Base-by-base conservation (phyloP, 1,140 invertebrate species). In the Atta texana region DNA sequence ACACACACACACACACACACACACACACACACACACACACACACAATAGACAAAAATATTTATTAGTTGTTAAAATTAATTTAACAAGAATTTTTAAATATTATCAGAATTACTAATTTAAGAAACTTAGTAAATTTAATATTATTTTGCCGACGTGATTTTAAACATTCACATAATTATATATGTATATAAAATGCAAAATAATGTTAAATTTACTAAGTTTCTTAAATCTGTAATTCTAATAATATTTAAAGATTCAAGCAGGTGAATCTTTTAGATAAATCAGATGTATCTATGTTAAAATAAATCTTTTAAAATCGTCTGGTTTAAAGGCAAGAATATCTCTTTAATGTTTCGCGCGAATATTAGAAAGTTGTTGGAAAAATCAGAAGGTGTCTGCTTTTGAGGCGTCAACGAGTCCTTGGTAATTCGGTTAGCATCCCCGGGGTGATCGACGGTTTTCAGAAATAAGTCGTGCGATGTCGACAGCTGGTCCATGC, bases 401-500 rank as follows among this genome's bases (percentile, higher is more conserved):
- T 49, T 49, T 64, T 8, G 8, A 44, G 16, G 16, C 14, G 2
- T 4, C 31, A 31, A 76, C 31, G 34, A 76, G 10, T 77, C 39
- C 24, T 64, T 66, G 5, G 16, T 80, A 80, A 53, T 80, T 68
- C 28, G 12, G 24, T 44, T 57, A 24, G 59, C 66, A 28, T 34
- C 34, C 21, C 10, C 31, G 66, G 21, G 34, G 66, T 55, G 14
- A 57, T 57, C 21, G 66, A 72, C 34, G 34, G 8, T 81, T 72
- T 71, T 71, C 31, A 55, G 44, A 31, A 80, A 80, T 68, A 78
- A 78, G 18, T 71, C 31, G 31, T 71, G 68, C 39, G 51, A 84
- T 51, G 63, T 53, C 85, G 84, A 89, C 88, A 89, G 88, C 88
- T 89, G 84, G 84, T 49, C 69, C 59, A 39, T 59, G 75, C 24